phyloP scores from a whole-genome alignment of 2,113 vertebrate genomes.

The Verasper variegatus region DNA sequence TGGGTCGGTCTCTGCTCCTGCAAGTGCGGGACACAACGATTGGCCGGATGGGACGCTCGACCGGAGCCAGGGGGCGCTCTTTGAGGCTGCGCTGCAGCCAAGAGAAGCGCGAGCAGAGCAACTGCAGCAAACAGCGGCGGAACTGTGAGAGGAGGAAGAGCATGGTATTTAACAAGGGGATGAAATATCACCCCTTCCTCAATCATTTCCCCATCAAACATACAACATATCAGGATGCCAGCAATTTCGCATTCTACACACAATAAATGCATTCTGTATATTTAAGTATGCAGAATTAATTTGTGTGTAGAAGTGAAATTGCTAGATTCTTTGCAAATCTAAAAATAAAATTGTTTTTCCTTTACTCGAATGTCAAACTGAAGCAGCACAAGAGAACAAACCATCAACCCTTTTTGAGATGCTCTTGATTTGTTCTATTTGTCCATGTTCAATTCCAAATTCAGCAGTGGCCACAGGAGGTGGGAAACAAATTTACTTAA shows the following conservation, averaged over 20 bases:
- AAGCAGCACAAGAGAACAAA: no score
- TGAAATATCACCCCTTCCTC: constrained; percentile 4
- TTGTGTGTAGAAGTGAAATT: no score
- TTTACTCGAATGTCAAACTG: no score
- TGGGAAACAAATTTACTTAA: no score
- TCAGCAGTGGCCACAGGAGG: no score
- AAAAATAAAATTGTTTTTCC: no score
- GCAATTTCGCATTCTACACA: constrained; percentile 16
- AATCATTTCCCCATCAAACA: constrained; percentile 22
- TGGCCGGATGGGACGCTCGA: constrained; percentile 82
- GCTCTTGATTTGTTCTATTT: constrained; percentile 23
- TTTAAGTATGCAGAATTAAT: no score
- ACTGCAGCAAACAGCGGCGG: constrained; percentile 87
- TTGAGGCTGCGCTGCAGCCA: constrained; percentile 82
- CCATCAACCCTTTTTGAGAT: no score
- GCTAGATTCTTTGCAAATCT: no score
- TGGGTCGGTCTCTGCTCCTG: constrained; percentile 81
- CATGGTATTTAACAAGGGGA: constrained; percentile 12
- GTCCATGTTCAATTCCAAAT: background rate
- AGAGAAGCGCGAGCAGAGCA: constrained; percentile 86
- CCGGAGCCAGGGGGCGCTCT: constrained; percentile 77
- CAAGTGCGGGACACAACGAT: constrained; percentile 85
- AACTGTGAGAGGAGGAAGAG: constrained; percentile 80
- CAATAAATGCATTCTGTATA: background rate
- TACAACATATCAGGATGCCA: constrained; percentile 10